phyloP scores from a whole-genome alignment of 2,888 invertebrate genomes.

The Brenthis hecate region DNA sequence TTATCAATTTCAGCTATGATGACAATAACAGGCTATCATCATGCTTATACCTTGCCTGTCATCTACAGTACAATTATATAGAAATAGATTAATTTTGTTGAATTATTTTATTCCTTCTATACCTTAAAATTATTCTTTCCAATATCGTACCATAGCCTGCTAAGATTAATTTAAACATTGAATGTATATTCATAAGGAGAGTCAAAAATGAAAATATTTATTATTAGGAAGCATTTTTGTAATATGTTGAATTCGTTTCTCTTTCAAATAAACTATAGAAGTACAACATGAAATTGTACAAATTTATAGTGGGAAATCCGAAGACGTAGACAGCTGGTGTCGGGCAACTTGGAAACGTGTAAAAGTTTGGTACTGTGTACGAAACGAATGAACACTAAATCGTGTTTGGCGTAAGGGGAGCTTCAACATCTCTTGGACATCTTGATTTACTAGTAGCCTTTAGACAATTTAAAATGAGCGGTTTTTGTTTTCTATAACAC shows the following conservation, averaged over 20 bases:
- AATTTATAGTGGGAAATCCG: conserved; percentile 17
- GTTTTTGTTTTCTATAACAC: not conserved
- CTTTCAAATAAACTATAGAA: not conserved
- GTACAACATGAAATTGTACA: conserved; percentile 8
- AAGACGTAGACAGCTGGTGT: conserved; percentile 14
- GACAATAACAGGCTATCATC: too few relatives aligned
- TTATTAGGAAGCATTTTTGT: not conserved
- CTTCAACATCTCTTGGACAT: not conserved
- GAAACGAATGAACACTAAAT: conserved; percentile 19
- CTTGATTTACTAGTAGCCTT: not conserved
- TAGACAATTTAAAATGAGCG: not conserved
- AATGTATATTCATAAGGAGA: too few relatives aligned
- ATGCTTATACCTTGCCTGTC: too few relatives aligned
- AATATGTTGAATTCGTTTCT: not conserved
- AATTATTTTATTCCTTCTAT: too few relatives aligned
- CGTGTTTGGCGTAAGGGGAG: conserved; percentile 3
- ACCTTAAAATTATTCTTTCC: too few relatives aligned
- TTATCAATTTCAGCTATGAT: too few relatives aligned
- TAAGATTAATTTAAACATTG: too few relatives aligned
- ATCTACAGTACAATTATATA: too few relatives aligned
- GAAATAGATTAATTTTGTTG: too few relatives aligned
- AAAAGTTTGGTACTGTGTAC: conserved; percentile 18
- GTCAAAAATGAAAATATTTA: not conserved
- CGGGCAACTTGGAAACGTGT: conserved; percentile 11
- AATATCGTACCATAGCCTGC: too few relatives aligned